Base-by-base conservation (phyloP, 2,797 vertebrate genomes). In the Crocodylus rhombifer region DNA sequence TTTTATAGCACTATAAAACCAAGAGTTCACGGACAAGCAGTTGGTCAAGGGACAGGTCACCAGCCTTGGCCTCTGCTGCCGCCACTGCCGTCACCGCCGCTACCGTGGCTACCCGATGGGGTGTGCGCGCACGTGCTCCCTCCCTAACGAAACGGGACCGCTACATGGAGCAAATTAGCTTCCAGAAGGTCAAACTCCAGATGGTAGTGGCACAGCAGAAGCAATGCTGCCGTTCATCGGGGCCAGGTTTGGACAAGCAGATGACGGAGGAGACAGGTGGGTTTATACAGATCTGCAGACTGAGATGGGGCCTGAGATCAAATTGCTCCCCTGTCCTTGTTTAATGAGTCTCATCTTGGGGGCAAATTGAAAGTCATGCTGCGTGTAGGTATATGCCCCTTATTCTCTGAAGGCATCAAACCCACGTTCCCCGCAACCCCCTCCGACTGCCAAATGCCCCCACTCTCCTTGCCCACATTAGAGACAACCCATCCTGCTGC, bases 1-100 rank as follows among this genome's bases (percentile, higher is more conserved):
- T 96, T 98, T 98, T 96, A 96, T 93, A 97, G 97, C 97, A 96
- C 97, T 97, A 94, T 97, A 97, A 98, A 98, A 96, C 94, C 92
- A 42, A 30, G 51, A 95, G 95, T 94, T 95, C 95, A 61, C 25
- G 60, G 81, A 62, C 1, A 84, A 95, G 94, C 90, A 76, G 80
- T 88, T 69, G 87, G 93, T 89, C 82, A 30, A 95, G 90, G 58
- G 71, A 86, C 9, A 75, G 17, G 74, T 82, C 86, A 88, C 84
- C 36, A 3, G 93, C 65, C 77, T 80, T 78, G 1, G 56, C 86
- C 62, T 88, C 89, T 67, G 17, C 6, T 79, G 69, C 74, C 91
- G 75, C 30, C 77, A 56, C 16, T 74, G 20, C 57, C n/a, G 26
- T n/a, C 28, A n/a, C 76, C 17, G 12, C 0, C 0, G 61, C 5